Conservation (phyloP, 2,113 vertebrate species). For the Petaurus breviceps region DNA sequence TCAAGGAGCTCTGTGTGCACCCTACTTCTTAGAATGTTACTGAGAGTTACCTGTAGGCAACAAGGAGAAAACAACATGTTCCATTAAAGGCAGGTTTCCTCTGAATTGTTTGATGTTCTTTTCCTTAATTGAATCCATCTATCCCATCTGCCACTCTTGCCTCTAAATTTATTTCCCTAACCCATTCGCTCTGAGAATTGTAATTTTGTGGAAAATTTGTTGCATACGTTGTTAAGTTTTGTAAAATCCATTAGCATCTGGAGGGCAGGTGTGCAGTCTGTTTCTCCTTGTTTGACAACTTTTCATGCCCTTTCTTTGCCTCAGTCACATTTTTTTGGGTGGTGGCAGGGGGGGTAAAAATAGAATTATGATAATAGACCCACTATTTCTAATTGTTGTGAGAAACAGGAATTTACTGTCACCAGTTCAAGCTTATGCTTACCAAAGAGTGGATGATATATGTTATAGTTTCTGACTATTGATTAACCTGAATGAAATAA, state of each 20-base stretch:
- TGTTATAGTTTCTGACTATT: background rate
- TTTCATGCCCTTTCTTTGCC: constrained; percentile 30
- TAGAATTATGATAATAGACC: constrained; percentile 3
- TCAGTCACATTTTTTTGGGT: background rate
- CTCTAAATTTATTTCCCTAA: constrained; percentile 61
- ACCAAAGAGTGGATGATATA: background rate
- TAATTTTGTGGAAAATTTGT: constrained; percentile 52
- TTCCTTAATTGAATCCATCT: constrained; percentile 70
- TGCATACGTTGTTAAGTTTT: constrained; percentile 55
- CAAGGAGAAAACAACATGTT: constrained; percentile 43
- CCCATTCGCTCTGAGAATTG: constrained; percentile 50
- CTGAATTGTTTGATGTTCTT: constrained; percentile 66
- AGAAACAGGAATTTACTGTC: constrained; percentile 27
- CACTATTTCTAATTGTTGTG: constrained; percentile 3
- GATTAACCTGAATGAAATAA: background rate
- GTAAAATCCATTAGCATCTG: constrained; percentile 53
- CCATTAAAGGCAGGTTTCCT: constrained; percentile 56
- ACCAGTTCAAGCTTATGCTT: background rate
- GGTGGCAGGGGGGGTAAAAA: constrained; percentile 6
- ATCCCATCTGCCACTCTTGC: constrained; percentile 64
- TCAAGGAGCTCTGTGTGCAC: background rate
- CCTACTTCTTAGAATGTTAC: constrained; percentile 18
- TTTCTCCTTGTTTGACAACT: constrained; percentile 45
- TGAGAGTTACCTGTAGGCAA: constrained; percentile 55
- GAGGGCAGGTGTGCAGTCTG: constrained; percentile 51